Evolutionary conservation across 2,797 vertebrate species (phyloP).

Genomic region (Pithecia hirsuta): DNA sequence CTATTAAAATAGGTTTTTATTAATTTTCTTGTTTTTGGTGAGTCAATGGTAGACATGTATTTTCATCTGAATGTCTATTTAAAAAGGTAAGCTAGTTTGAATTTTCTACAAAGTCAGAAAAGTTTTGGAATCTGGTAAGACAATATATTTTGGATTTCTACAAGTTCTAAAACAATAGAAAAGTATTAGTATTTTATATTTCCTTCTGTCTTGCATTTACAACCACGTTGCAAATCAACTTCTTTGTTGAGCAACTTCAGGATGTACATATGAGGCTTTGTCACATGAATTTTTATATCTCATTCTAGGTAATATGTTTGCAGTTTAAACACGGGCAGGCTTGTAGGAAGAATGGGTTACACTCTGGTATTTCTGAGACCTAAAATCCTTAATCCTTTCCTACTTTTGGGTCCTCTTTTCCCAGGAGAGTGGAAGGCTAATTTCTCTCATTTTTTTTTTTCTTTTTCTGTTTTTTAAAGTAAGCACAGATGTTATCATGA

Average conservation of each 20-base stretch:
- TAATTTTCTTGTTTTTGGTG: conserved; percentile 20
- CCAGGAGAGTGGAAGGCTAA: not conserved
- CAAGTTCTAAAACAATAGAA: not conserved
- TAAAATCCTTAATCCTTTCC: not conserved
- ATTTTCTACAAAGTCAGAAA: conserved; percentile 38
- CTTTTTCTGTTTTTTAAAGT: not conserved
- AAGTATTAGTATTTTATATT: not conserved
- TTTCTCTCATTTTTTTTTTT: not conserved
- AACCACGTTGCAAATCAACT: not conserved
- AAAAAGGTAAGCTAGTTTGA: not conserved
- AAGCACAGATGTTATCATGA: not conserved
- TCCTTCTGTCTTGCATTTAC: not conserved
- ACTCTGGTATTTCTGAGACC: not conserved
- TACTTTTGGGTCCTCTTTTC: not conserved
- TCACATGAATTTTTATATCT: not conserved
- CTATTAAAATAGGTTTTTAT: not conserved
- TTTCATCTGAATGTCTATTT: conserved; percentile 32
- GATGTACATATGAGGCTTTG: not conserved
- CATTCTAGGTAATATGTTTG: not conserved
- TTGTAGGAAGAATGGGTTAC: not conserved
- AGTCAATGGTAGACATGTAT: not conserved
- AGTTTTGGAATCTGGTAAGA: conserved; percentile 19
- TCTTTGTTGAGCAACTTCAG: not conserved
- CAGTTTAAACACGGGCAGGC: not conserved
- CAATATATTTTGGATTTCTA: conserved; percentile 19